phyloP scores from a whole-genome alignment of 2,797 vertebrate species.

The Cygnus olor region DNA sequence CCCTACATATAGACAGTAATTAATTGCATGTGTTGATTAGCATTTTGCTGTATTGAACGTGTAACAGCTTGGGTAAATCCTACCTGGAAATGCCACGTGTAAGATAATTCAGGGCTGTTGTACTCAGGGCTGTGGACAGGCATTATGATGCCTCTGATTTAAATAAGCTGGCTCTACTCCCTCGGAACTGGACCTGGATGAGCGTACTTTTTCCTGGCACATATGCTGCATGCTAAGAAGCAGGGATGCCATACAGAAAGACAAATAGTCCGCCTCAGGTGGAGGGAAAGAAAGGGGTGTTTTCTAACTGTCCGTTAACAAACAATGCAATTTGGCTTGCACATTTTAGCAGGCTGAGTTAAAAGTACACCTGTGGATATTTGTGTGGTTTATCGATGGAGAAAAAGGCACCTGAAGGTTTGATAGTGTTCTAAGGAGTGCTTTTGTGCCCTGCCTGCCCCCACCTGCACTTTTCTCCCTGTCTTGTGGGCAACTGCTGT shows the following conservation, averaged over 20 bases:
- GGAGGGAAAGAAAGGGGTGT: not conserved
- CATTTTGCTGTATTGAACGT: constrained; percentile 43
- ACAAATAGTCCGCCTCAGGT: not conserved
- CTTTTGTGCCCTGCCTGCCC: not conserved
- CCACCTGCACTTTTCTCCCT: fast-evolving
- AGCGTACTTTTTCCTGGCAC: not conserved
- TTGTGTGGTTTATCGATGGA: not conserved
- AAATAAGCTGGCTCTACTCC: not conserved
- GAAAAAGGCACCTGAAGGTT: not conserved
- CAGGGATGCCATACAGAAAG: fast-evolving
- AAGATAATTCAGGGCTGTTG: not conserved
- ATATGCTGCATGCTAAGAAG: not conserved
- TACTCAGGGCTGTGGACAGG: not conserved
- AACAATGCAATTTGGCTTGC: not conserved
- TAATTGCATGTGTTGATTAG: constrained; percentile 54
- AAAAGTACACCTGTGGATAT: not conserved
- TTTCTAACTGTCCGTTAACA: not conserved
- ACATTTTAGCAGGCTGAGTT: not conserved
- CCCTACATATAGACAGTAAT: constrained; percentile 25
- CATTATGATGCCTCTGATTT: not conserved
- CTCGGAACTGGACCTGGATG: fast-evolving
- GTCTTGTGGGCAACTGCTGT: not conserved
- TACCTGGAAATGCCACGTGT: not conserved
- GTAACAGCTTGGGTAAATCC: not conserved
- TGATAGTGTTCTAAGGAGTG: not conserved